A percentile compares a stretch with the other conserved stretches of the same genome.
Evolutionary conservation across 1,140 invertebrate species (phyloP).

Genomic region (Drosophila lini): DNA sequence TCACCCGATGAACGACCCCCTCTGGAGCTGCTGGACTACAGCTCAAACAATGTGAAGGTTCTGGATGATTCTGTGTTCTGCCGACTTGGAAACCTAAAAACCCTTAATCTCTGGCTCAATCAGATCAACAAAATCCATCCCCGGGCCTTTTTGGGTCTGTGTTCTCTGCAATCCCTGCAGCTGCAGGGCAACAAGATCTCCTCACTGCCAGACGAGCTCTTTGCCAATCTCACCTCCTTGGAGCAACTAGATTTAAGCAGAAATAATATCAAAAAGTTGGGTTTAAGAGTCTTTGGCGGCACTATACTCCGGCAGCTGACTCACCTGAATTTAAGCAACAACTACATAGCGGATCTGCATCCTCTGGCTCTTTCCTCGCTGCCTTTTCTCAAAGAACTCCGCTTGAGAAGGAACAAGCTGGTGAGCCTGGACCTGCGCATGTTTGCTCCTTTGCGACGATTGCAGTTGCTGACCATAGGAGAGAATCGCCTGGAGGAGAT

Average conservation of each 20-base stretch:
- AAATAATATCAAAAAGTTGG: constrained; percentile 55
- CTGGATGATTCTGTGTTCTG: constrained; percentile 53
- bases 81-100: constrained; percentile 36
- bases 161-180: constrained; percentile 48
- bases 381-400: constrained; percentile 63
- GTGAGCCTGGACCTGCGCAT: constrained; percentile 58
- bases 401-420: constrained; percentile 63
- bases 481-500: constrained; percentile 68
- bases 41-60: constrained; percentile 62
- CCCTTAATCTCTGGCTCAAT: constrained; percentile 66
- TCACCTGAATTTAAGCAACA: constrained; percentile 59
- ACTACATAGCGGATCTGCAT: constrained; percentile 60
- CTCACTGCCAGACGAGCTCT: constrained; percentile 45
- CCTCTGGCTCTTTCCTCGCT: constrained; percentile 57
- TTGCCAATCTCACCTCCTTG: constrained; percentile 56
- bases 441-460: constrained; percentile 62
- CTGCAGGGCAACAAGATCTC: constrained; percentile 68
- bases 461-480: constrained; percentile 59
- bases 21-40: constrained; percentile 65
- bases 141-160: constrained; percentile 49
- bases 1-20: constrained; percentile 18
- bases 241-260: constrained; percentile 60
- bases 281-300: constrained; percentile 52
- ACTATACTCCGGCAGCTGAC: constrained; percentile 37
- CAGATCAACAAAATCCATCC: constrained; percentile 48